Base-by-base conservation (phyloP, 2,797 vertebrate species). In the Tiaroga cobitis region DNA sequence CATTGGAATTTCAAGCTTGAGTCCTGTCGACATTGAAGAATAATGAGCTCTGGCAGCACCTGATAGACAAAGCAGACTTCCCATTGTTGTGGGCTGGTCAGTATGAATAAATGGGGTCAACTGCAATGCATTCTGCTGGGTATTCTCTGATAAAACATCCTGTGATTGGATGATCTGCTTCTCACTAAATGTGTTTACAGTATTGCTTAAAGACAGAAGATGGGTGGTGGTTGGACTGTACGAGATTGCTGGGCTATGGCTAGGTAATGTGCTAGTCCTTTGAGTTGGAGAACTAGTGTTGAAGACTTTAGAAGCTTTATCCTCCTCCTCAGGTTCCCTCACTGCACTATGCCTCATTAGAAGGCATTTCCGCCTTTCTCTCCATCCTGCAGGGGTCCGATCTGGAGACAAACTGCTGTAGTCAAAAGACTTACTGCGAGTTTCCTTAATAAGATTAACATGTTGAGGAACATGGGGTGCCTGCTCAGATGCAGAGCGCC, bases 391-490 rank as follows among this genome's bases (percentile, higher is more conserved):
- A 10, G 95, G 94, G 2, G 95, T 92, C 51, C 93, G 92, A 32
- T 90, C 93, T 3, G 96, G 94, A 0, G 97, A 97, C 88, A 99
- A 91, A 90, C 95, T 96, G 82, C 97, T 97, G 0, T 97, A 98
- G 93, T 99, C 98, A 3, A 99, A 99, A 0, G 98, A 99, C 88
- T 98, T 99, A 88, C 98, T 99, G 89, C 98, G 96, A 1, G 93
- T 94, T 92, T 99, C 98, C 0, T 95, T 91, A 91, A 96, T 95
- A 70, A 96, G 94, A 82, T 96, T 91, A 54, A 93, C 92, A 54
- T 94, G 96, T 77, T 96, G 96, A 65, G 96, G 88, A 0, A 97
- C 95, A 19, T 97, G 96, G 6, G 97, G 96, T 0, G 96, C 97
- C 93, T 99, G 98, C 91, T 99, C 98, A 0, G 98, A 99, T 10